phyloP scores from a whole-genome alignment of 2,888 invertebrate species.

The Zygogramma bicolorata region DNA sequence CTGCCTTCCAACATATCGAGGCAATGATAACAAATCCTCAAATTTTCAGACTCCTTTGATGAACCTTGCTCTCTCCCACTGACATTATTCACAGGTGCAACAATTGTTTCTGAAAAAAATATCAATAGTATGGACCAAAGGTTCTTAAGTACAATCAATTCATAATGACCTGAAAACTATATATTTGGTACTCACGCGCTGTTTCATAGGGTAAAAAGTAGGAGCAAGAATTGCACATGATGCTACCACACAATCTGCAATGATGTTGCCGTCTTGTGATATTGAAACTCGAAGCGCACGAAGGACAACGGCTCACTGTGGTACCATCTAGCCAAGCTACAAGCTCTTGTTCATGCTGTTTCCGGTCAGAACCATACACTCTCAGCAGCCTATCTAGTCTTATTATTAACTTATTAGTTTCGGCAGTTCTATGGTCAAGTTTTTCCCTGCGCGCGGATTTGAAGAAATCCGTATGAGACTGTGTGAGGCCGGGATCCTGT shows the following conservation, averaged over 20 bases:
- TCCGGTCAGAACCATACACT: slow-evolving; percentile 78
- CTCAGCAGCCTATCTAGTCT: slow-evolving; percentile 90
- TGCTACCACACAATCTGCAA: slow-evolving; percentile 93
- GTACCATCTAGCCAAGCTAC: slow-evolving; percentile 96
- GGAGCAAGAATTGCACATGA: slow-evolving; percentile 94
- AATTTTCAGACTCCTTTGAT: slow-evolving; percentile 69
- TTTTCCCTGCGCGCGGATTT: slow-evolving; percentile 75
- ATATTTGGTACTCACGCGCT: slow-evolving; percentile 74
- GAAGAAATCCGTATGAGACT: slow-evolving; percentile 81
- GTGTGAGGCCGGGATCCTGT: slow-evolving; percentile 76
- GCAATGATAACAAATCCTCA: slow-evolving; percentile 83
- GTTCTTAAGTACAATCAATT: neutral
- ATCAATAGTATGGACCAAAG: too few relatives aligned
- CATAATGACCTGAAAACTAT: too few relatives aligned
- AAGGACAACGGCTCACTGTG: slow-evolving; percentile 90
- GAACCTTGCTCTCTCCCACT: slow-evolving; percentile 53
- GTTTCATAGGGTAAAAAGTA: slow-evolving; percentile 82
- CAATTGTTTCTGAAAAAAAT: slow-evolving; percentile 60
- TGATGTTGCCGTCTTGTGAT: slow-evolving; percentile 93
- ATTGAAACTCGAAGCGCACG: slow-evolving; percentile 90
- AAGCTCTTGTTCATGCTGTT: slow-evolving; percentile 79
- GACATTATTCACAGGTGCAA: slow-evolving; percentile 59
- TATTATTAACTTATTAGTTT: slow-evolving; percentile 96
- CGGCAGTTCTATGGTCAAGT: slow-evolving; percentile 90
- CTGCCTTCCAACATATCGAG: slow-evolving; percentile 83